Evolutionary conservation across 1,140 invertebrate genomes (phyloP).

Genomic region (Caenorhabditis latens): DNA sequence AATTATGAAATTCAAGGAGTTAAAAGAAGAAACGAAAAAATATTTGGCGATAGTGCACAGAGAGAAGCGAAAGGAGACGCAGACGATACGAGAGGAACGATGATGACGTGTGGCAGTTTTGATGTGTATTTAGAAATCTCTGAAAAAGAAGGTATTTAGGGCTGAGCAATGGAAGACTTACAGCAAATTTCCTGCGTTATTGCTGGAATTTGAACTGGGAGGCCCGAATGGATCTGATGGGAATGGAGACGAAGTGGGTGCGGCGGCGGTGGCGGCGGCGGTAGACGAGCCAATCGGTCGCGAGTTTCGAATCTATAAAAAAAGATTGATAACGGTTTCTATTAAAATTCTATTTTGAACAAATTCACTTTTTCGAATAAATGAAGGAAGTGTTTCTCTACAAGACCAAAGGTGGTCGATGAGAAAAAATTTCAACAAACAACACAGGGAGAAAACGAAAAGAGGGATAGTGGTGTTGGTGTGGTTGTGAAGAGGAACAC

Average conservation of each 20-base stretch:
- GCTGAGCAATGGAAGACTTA: not conserved
- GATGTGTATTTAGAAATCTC: slow-evolving; percentile 24
- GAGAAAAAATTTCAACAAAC: not conserved
- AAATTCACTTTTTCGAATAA: no score
- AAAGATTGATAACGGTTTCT: no score
- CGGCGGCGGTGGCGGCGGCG: not conserved
- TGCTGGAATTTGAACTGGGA: no score
- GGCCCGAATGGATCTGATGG: not conserved
- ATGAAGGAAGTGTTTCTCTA: no score
- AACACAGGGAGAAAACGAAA: not conserved
- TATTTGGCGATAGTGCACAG: not conserved
- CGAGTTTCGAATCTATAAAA: slow-evolving; percentile 37
- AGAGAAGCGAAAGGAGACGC: not conserved
- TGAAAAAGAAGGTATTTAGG: not conserved
- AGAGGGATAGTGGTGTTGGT: not conserved
- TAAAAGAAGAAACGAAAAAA: not conserved
- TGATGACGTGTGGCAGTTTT: slow-evolving; percentile 4
- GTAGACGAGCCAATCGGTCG: not conserved
- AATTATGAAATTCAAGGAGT: not conserved
- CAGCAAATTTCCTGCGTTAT: slow-evolving; percentile 24
- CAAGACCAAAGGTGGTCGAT: not conserved
- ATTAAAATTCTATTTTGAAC: no score
- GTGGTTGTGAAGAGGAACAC: not conserved
- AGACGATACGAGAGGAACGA: slow-evolving; percentile 7
- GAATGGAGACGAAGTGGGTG: not conserved